These are phyloP conservation scores for Drosophila baimaii DNA, from an alignment of 1,140 invertebrate genomes.

Conservation along the genomic window DNA sequence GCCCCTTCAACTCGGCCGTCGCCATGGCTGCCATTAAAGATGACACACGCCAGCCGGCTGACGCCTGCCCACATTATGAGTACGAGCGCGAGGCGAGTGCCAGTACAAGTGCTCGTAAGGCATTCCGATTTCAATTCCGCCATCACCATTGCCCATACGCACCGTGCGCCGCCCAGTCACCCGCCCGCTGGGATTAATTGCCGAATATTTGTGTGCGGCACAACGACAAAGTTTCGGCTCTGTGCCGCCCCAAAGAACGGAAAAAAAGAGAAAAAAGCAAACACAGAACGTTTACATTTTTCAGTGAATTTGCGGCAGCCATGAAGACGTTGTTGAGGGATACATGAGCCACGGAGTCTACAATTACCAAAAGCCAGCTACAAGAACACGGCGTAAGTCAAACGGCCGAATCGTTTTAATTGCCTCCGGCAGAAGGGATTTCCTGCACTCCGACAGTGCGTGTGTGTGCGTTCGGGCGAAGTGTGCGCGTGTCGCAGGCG, in stretches of 20 bases:
- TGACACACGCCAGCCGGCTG: slow-evolving; percentile 75
- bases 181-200: slow-evolving; percentile 56
- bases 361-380: slow-evolving; percentile 42
- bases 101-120: slow-evolving; percentile 40
- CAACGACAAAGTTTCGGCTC: slow-evolving; percentile 9
- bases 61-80: slow-evolving; percentile 74
- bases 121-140: slow-evolving; percentile 62
- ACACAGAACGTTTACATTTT: slow-evolving; percentile 38
- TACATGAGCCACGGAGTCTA: slow-evolving; percentile 27
- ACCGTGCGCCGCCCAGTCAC: slow-evolving; percentile 34
- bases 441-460: slow-evolving; percentile 38
- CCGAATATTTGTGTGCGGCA: slow-evolving; percentile 63
- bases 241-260: slow-evolving; percentile 2
- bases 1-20: slow-evolving; percentile 34
- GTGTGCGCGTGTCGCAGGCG: slow-evolving; percentile 33
- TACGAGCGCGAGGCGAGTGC: slow-evolving; percentile 4
- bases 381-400: slow-evolving; percentile 47
- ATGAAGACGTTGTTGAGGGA: slow-evolving; percentile 5
- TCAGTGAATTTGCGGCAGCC: slow-evolving; percentile 35
- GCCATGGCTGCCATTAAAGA: slow-evolving; percentile 72
- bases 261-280: not conserved
- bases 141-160: slow-evolving; percentile 37
- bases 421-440: slow-evolving; percentile 63
- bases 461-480: slow-evolving; percentile 13
- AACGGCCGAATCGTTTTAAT: slow-evolving; percentile 67